Conservation (phyloP, 2,888 invertebrate species). For the Andrena camellia region DNA sequence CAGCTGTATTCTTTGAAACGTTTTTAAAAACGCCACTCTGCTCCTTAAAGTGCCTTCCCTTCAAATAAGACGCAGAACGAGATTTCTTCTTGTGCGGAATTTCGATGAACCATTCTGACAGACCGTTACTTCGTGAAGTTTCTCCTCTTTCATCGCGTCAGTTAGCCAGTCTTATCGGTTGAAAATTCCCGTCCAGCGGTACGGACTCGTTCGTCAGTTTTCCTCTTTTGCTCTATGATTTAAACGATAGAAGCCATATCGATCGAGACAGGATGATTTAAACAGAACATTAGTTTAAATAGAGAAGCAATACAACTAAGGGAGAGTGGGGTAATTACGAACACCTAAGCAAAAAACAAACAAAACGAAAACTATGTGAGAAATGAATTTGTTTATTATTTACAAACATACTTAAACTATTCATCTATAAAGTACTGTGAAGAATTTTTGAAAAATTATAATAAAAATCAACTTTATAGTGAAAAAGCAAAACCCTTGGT, state of each 20-base stretch:
- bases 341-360: too few relatives aligned
- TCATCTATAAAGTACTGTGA: too few relatives aligned
- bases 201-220: background rate
- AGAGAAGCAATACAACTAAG: too few relatives aligned
- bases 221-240: background rate
- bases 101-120: slow-evolving; percentile 36
- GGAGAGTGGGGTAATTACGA: too few relatives aligned
- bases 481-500: too few relatives aligned
- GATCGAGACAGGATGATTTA: background rate
- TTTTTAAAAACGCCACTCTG: slow-evolving; percentile 10
- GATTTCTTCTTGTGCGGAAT: slow-evolving; percentile 41
- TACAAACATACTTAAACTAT: too few relatives aligned
- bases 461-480: too few relatives aligned
- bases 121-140: slow-evolving; percentile 2
- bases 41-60: slow-evolving; percentile 33
- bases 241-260: background rate
- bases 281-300: too few relatives aligned
- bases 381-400: too few relatives aligned
- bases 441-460: too few relatives aligned
- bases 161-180: background rate
- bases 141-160: background rate
- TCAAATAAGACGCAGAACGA: slow-evolving; percentile 34
- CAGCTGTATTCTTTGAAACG: slow-evolving; percentile 19
- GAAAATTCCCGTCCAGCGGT: background rate
- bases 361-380: too few relatives aligned